These are phyloP conservation scores for Echinops telfairi DNA, from an alignment of 2,113 vertebrate genomes.

Conservation along the genomic window DNA sequence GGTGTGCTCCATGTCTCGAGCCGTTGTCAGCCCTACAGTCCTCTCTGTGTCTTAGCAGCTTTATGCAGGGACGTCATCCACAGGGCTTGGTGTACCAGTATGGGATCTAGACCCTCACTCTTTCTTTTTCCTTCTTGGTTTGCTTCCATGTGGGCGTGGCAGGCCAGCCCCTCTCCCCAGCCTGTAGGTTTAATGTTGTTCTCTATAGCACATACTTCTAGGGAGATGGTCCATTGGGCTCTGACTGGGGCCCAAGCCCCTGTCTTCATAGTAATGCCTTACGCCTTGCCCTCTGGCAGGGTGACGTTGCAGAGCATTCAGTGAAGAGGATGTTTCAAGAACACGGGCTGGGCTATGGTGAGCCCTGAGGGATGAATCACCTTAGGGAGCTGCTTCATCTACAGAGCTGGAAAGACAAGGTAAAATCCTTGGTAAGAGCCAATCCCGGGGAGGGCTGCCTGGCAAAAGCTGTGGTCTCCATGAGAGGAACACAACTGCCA, in stretches of 20 bases:
- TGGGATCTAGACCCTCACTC: too few relatives aligned
- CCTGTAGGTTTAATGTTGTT: too few relatives aligned
- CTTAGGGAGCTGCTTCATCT: neutral
- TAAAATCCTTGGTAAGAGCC: neutral
- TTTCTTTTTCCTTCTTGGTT: too few relatives aligned
- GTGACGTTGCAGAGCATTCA: neutral
- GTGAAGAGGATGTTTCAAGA: conserved; percentile 21
- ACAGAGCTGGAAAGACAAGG: neutral
- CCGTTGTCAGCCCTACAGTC: too few relatives aligned
- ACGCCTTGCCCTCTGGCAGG: neutral
- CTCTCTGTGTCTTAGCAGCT: too few relatives aligned
- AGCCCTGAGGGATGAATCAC: neutral
- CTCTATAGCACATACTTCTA: too few relatives aligned
- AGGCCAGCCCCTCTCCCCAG: too few relatives aligned
- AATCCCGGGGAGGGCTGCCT: neutral
- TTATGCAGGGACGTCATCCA: too few relatives aligned
- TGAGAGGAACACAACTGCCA: neutral
- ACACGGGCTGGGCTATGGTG: neutral
- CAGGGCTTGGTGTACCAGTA: too few relatives aligned
- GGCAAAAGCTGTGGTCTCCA: neutral
- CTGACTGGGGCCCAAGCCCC: neutral
- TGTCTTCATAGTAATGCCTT: neutral
- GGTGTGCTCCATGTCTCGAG: too few relatives aligned
- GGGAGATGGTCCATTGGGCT: too few relatives aligned
- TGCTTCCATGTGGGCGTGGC: too few relatives aligned